These are phyloP conservation scores for Leucoraja erinaceus DNA, from an alignment of 2,113 vertebrate species.

Conservation along the genomic window DNA sequence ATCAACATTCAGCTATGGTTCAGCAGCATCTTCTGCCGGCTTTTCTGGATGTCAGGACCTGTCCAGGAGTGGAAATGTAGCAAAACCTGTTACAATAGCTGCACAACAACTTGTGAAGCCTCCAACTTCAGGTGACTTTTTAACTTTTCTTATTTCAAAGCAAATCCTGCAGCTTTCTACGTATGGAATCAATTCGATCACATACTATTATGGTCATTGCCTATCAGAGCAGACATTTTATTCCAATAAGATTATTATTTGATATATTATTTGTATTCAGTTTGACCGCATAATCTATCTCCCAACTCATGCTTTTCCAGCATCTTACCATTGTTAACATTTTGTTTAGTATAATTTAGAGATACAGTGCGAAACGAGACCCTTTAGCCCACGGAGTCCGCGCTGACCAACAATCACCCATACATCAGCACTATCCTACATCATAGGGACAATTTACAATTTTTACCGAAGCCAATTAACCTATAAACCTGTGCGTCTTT, in stretches of 20 bases:
- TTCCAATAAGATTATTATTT: neutral
- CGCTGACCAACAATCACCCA: too few species aligned
- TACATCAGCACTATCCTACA: too few species aligned
- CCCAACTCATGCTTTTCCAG: neutral
- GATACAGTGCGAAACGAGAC: too few species aligned
- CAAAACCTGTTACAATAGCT: slow-evolving; percentile 78
- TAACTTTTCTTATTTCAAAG: slow-evolving; percentile 40
- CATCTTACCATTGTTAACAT: neutral
- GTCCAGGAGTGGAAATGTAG: slow-evolving; percentile 65
- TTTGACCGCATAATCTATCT: neutral
- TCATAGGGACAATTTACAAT: too few species aligned
- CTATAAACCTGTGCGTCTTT: too few species aligned
- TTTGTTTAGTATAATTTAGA: neutral
- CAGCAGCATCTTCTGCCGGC: slow-evolving; percentile 64
- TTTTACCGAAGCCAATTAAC: too few species aligned
- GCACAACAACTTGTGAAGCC: slow-evolving; percentile 73
- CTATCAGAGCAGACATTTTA: neutral
- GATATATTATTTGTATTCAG: neutral
- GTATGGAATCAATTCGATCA: too few species aligned
- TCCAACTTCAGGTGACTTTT: slow-evolving; percentile 71
- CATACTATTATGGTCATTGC: neutral
- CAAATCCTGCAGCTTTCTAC: neutral
- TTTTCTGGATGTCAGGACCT: slow-evolving; percentile 76
- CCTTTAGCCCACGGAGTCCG: too few species aligned
- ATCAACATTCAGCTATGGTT: slow-evolving; percentile 67